Conservation (phyloP, 2,888 invertebrate species). For the Beris chalybata region DNA sequence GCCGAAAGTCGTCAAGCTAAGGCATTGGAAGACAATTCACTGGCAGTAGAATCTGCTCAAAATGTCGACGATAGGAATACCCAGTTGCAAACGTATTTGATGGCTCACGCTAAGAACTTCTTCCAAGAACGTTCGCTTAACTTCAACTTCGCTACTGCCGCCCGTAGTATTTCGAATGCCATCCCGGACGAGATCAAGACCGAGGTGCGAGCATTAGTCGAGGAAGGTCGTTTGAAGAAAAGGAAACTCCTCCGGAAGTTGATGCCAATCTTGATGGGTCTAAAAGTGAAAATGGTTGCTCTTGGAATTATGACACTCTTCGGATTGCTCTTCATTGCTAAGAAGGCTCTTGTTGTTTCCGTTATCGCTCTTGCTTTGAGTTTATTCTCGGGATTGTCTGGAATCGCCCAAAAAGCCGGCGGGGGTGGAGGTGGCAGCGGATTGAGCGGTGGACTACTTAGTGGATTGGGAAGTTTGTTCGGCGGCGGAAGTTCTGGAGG, state of each 20-base stretch:
- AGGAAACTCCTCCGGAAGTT: constrained; percentile 58
- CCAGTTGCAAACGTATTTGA: constrained; percentile 62
- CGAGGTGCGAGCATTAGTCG: constrained; percentile 60
- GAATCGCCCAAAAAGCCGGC: constrained; percentile 48
- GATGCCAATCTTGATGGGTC: constrained; percentile 61
- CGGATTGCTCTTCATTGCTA: constrained; percentile 63
- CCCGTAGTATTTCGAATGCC: constrained; percentile 58
- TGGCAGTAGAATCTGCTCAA: constrained; percentile 59
- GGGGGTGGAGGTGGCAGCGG: constrained; percentile 44
- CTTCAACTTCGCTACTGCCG: constrained; percentile 58
- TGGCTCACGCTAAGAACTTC: constrained; percentile 60
- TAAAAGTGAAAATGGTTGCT: constrained; percentile 63
- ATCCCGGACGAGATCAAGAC: constrained; percentile 62
- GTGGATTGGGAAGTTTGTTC: constrained; percentile 45
- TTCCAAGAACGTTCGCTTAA: constrained; percentile 61
- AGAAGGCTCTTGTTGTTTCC: constrained; percentile 65
- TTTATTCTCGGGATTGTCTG: constrained; percentile 57
- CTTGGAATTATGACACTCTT: constrained; percentile 61
- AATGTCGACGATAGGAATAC: constrained; percentile 60
- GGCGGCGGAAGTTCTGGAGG: constrained; percentile 47
- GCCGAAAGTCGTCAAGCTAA: constrained; percentile 55
- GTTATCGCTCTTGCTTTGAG: constrained; percentile 64
- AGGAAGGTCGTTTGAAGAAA: constrained; percentile 65
- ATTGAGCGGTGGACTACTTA: constrained; percentile 38
- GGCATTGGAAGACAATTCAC: constrained; percentile 56